Evolutionary conservation across 2,888 invertebrate genomes (phyloP).

Genomic region (Sarcophaga caerulescens): DNA sequence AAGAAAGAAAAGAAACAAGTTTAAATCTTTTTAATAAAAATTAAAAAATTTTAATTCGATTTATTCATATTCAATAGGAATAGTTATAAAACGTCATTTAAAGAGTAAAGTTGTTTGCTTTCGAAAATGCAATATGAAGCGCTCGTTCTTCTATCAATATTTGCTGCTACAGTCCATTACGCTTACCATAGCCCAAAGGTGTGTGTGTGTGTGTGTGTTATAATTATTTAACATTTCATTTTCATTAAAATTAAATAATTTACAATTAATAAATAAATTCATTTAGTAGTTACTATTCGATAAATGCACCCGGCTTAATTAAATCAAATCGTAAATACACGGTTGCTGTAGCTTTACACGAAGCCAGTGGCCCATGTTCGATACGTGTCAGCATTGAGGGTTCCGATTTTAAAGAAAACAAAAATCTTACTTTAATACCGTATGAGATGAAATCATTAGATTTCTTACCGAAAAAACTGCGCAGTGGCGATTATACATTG

Average conservation of each 20-base stretch:
- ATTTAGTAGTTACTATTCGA: conserved; percentile 39
- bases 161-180: not conserved
- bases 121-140: conserved; percentile 24
- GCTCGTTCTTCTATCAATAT: not conserved
- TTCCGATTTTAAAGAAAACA: not conserved
- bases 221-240: not conserved
- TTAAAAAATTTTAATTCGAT: no score
- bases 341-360: conserved; percentile 66
- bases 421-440: conserved; percentile 22
- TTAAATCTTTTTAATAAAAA: no score
- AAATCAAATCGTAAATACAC: conserved; percentile 57
- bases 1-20: no score
- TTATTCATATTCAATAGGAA: not conserved
- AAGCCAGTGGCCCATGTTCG: conserved; percentile 9
- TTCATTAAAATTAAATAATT: not conserved
- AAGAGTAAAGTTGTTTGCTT: not conserved
- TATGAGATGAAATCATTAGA: conserved; percentile 17
- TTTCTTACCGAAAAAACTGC: conserved; percentile 26
- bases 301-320: conserved; percentile 46
- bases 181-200: conserved; percentile 20
- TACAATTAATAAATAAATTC: no score
- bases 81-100: not conserved
- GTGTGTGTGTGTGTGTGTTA: not conserved
- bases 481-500: not conserved
- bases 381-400: conserved; percentile 34